Evolutionary conservation across 37 sponge, comb jelly and placozoan species (phyloP).

Genomic region (Halichondria panicea): DNA sequence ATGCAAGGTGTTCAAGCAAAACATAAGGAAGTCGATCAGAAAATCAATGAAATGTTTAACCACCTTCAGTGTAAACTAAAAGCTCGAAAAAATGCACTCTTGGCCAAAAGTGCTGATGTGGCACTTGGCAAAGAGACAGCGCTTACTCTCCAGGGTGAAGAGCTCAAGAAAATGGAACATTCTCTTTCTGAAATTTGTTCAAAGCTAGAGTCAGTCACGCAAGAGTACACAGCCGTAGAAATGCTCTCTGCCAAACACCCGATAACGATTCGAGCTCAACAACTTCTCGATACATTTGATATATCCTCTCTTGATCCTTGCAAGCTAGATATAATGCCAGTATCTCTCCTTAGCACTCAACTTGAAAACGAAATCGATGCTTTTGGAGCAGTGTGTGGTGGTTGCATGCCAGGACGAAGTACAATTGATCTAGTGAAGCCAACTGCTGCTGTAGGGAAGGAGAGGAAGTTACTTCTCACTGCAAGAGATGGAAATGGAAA

Average conservation of each 20-base stretch:
- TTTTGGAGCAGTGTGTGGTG: conserved; percentile 15
- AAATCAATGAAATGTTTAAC: conserved; percentile 8
- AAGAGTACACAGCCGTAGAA: conserved; percentile 18
- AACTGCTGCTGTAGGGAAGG: neutral
- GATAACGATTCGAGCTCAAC: neutral
- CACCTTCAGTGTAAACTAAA: neutral
- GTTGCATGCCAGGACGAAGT: neutral
- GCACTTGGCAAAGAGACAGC: conserved; percentile 6
- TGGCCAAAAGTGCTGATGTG: conserved; percentile 11
- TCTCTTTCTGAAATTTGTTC: neutral
- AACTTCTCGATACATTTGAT: neutral
- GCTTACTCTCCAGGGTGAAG: neutral
- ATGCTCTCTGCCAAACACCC: conserved; percentile 25
- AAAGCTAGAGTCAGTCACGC: neutral
- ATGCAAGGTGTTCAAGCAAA: conserved; percentile 4
- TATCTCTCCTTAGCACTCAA: neutral
- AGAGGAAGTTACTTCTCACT: conserved; percentile 2
- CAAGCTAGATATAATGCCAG: neutral
- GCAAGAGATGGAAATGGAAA: conserved; percentile 11
- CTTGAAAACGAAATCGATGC: neutral
- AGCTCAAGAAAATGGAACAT: conserved; percentile 11
- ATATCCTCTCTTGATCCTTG: neutral
- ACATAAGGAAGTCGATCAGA: conserved; percentile 10
- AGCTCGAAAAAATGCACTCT: conserved; percentile 1
- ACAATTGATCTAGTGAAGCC: neutral